Evolutionary conservation across 2,888 invertebrate genomes (phyloP).

Genomic region (Dermolepida albohirtum): DNA sequence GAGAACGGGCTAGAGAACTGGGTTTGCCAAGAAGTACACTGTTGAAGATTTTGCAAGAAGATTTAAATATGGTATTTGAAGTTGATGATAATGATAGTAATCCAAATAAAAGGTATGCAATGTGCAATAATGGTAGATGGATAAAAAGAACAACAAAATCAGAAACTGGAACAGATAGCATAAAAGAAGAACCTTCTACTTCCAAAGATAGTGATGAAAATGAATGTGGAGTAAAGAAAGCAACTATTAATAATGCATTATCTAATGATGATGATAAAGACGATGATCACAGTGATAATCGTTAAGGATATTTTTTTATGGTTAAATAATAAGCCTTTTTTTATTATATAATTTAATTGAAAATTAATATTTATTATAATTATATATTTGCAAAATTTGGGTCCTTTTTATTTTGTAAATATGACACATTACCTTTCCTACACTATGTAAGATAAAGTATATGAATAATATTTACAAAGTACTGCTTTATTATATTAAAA

Average conservation of each 20-base stretch:
- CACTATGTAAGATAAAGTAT: constrained; percentile 25
- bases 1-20: constrained; percentile 63
- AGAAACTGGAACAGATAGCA: constrained; percentile 29
- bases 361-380: constrained; percentile 51
- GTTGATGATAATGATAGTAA: constrained; percentile 51
- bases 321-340: constrained; percentile 46
- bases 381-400: constrained; percentile 59
- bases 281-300: constrained; percentile 24
- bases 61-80: constrained; percentile 59
- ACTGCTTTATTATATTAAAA: constrained; percentile 62
- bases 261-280: constrained; percentile 17
- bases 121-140: constrained; percentile 55
- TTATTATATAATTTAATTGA: constrained; percentile 46
- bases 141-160: constrained; percentile 48
- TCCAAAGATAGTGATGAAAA: constrained; percentile 30
- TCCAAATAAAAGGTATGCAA: constrained; percentile 52
- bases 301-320: constrained; percentile 20
- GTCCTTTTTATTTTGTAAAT: constrained; percentile 60
- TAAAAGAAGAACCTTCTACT: constrained; percentile 42
- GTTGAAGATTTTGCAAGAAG: constrained; percentile 62
- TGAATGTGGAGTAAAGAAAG: constrained; percentile 15
- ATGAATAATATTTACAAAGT: constrained; percentile 61
- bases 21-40: constrained; percentile 64
- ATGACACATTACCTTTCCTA: constrained; percentile 58
- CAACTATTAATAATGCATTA: not conserved